Percentiles rank a stretch among this genome's conserved stretches.
Conservation (phyloP, 2,113 vertebrate genomes). For the Oreotrochilus melanogaster region DNA sequence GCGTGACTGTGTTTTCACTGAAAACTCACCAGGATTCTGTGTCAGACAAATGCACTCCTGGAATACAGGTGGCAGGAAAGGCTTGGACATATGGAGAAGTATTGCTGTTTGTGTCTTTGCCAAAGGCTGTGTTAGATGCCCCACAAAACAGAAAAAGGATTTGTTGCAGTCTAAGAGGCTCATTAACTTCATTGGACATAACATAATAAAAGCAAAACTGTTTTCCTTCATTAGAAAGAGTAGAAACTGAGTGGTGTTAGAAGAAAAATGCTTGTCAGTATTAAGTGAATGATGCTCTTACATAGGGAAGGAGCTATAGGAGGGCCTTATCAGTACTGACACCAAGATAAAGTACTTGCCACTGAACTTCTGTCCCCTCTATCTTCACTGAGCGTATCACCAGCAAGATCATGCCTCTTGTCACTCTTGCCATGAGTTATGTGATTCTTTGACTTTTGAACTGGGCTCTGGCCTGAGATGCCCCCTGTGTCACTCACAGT, state of each 20-base stretch:
- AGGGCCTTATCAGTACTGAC: neutral
- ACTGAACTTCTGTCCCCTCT: neutral
- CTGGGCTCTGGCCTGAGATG: conserved; percentile 13
- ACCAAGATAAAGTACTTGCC: neutral
- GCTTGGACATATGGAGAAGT: conserved; percentile 20
- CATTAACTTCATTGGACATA: neutral
- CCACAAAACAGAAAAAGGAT: conserved; percentile 17
- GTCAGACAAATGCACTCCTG: neutral
- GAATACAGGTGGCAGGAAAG: conserved; percentile 41
- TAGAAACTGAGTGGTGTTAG: neutral
- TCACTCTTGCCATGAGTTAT: conserved; percentile 12
- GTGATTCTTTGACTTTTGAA: conserved; percentile 34
- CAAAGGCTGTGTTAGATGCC: conserved; percentile 5
- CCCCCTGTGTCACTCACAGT: conserved; percentile 33
- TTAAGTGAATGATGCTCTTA: neutral
- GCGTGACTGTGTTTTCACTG: neutral
- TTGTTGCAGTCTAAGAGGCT: neutral
- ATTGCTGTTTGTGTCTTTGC: neutral
- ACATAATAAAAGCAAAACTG: neutral
- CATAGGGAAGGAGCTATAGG: neutral
- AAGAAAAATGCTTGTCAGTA: neutral
- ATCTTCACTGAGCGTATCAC: conserved; percentile 21
- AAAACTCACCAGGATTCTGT: conserved; percentile 7
- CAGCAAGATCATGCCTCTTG: neutral
- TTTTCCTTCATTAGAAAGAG: neutral